These are phyloP conservation scores for Hesperia comma DNA, from an alignment of 2,888 invertebrate genomes.

Conservation along the genomic window DNA sequence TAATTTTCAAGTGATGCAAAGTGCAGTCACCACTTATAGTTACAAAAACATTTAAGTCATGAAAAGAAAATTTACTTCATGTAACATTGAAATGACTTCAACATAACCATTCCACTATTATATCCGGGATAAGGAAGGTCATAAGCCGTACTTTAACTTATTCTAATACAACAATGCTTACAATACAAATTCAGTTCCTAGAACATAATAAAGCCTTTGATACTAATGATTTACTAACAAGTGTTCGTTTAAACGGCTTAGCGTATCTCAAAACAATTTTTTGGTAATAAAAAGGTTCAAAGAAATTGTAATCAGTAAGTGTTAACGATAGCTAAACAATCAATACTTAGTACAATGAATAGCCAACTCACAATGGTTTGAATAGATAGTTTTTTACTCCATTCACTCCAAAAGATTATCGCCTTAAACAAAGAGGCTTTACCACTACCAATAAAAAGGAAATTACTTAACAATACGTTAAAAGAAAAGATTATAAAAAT, in stretches of 20 bases:
- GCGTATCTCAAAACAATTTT: neutral
- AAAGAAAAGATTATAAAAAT: constrained; percentile 47
- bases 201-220: neutral
- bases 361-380: neutral
- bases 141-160: neutral
- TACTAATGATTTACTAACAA: constrained; percentile 12
- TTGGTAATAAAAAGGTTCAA: neutral
- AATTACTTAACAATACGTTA: constrained; percentile 27
- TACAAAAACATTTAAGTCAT: too few relatives aligned
- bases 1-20: too few relatives aligned
- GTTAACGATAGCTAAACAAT: constrained; percentile 1
- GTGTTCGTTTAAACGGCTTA: neutral
- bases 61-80: too few relatives aligned
- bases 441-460: constrained; percentile 13
- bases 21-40: too few relatives aligned
- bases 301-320: neutral
- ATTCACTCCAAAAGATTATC: constrained; percentile 24
- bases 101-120: too few relatives aligned
- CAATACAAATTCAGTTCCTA: neutral
- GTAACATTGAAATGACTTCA: too few relatives aligned
- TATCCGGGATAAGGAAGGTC: too few relatives aligned
- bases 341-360: neutral
- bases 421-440: constrained; percentile 13
- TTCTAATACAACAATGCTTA: neutral
- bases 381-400: constrained; percentile 11